Evolutionary conservation across 1,140 invertebrate species (phyloP).

Genomic region (Brachionus calyciflorus): DNA sequence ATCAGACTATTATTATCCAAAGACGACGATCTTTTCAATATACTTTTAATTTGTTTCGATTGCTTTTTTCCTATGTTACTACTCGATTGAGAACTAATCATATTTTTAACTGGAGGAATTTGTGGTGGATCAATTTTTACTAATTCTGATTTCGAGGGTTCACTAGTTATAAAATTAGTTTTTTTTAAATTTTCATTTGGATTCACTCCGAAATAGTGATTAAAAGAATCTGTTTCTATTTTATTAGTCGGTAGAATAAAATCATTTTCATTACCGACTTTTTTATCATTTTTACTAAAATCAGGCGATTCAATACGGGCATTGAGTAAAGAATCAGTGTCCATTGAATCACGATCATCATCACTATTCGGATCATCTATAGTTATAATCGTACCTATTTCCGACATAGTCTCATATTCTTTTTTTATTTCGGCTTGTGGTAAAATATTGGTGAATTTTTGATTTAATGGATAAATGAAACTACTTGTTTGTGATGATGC

Average conservation of each 20-base stretch:
- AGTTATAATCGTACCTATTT: constrained; percentile 18
- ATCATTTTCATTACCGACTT: not conserved
- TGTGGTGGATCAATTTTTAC: no score
- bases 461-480: not conserved
- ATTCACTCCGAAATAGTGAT: not conserved
- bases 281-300: not conserved
- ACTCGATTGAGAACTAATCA: no score
- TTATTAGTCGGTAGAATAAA: no score
- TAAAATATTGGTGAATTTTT: not conserved
- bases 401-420: constrained; percentile 3
- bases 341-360: constrained; percentile 21
- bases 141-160: no score
- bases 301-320: constrained; percentile 17
- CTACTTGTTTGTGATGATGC: not conserved
- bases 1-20: not conserved
- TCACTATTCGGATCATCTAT: constrained; percentile 22
- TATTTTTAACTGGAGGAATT: no score
- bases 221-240: not conserved
- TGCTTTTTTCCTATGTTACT: not conserved
- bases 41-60: constrained; percentile 27
- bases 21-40: constrained; percentile 27
- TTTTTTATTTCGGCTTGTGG: not conserved
- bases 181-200: no score
- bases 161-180: no score
- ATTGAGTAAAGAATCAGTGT: constrained; percentile 39